phyloP scores from a whole-genome alignment of 2,797 vertebrate genomes.

The Labroides dimidiatus region DNA sequence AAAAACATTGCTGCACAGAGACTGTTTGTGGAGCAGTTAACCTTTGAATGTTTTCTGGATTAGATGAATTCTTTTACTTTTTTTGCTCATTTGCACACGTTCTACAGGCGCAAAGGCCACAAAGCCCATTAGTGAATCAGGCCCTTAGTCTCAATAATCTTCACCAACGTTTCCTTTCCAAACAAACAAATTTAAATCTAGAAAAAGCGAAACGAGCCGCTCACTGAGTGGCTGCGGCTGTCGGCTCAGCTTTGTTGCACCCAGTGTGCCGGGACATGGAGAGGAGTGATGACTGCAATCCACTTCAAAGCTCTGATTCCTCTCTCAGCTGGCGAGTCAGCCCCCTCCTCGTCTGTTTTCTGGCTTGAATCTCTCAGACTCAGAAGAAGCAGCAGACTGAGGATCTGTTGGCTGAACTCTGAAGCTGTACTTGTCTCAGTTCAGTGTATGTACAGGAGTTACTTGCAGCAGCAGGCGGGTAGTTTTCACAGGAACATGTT shows the following conservation, averaged over 20 bases:
- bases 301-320: constrained; percentile 55
- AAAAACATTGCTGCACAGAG: no score
- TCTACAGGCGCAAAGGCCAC: no score
- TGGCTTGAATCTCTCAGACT: constrained; percentile 35
- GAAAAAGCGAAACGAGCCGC: constrained; percentile 20
- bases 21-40: no score
- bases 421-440: constrained; percentile 20
- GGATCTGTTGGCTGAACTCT: constrained; percentile 43
- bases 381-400: constrained; percentile 48
- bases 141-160: not conserved
- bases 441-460: constrained; percentile 15
- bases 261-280: constrained; percentile 37
- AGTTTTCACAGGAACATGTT: constrained; percentile 27
- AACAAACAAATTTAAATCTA: constrained; percentile 22
- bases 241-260: constrained; percentile 33
- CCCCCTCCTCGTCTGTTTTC: constrained; percentile 41
- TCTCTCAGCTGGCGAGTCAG: constrained; percentile 17
- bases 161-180: not conserved
- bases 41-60: no score
- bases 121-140: no score
- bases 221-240: constrained; percentile 6
- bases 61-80: no score
- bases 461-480: constrained; percentile 14
- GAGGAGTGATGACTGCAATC: constrained; percentile 43
- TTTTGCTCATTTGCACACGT: no score